phyloP scores from a whole-genome alignment of 2,888 invertebrate species.

The Ochropacha duplaris region DNA sequence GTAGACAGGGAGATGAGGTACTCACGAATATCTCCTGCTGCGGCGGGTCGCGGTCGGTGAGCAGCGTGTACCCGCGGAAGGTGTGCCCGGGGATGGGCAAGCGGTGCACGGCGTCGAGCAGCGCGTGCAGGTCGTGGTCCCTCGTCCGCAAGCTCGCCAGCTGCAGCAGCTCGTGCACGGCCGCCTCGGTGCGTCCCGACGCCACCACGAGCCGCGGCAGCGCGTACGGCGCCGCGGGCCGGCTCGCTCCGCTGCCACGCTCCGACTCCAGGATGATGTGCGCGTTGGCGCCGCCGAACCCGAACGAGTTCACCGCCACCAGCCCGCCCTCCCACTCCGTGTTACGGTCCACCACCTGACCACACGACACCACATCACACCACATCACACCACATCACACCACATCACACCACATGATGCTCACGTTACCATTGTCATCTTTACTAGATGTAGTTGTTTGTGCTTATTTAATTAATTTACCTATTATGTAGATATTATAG shows the following conservation, averaged over 20 bases:
- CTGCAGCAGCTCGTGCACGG: constrained; percentile 86
- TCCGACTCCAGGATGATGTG: constrained; percentile 93
- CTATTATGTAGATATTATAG: too few relatives aligned
- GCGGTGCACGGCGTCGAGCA: constrained; percentile 89
- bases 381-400: too few relatives aligned
- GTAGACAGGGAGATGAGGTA: neutral
- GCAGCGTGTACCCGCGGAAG: constrained; percentile 91
- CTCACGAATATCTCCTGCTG: constrained; percentile 42
- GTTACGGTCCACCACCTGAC: constrained; percentile 90
- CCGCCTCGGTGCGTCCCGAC: constrained; percentile 93
- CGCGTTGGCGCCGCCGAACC: constrained; percentile 99
- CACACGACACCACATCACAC: too few relatives aligned
- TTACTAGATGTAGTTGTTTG: too few relatives aligned
- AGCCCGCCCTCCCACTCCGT: constrained; percentile 95
- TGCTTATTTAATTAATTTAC: too few relatives aligned
- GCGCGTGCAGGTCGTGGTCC: constrained; percentile 89
- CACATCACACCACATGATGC: too few relatives aligned
- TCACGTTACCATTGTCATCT: too few relatives aligned
- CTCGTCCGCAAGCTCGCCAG: constrained; percentile 83
- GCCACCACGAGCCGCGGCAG: constrained; percentile 84
- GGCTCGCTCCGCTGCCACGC: constrained; percentile 74
- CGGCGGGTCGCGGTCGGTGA: constrained; percentile 56
- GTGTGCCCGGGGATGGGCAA: constrained; percentile 89
- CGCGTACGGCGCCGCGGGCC: constrained; percentile 55
- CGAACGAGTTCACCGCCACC: constrained; percentile 97